Evolutionary conservation across 2,797 vertebrate species (phyloP), one percentile per base, ranked within the genome.

Genomic region (Rhinophrynus dorsalis): DNA sequence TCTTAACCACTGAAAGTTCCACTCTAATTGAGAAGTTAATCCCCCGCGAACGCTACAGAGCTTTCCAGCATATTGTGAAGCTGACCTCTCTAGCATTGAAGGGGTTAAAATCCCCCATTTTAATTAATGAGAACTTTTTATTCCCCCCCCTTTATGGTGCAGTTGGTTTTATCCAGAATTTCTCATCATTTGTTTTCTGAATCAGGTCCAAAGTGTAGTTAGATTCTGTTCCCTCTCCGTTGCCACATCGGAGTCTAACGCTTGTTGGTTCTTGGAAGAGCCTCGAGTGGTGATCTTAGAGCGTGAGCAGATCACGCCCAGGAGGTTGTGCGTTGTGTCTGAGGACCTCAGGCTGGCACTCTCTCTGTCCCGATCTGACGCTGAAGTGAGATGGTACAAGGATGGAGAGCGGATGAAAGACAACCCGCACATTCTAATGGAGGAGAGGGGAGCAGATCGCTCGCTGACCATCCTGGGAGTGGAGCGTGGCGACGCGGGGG

Each of bases 291-390:
- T 52, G 80, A 94, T 97, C 75, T 72, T 94, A 69, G 89, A 85
- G 68, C 93, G 88, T 82, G 82, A 84, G 0, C 48, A 87, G 9
- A 85, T 90, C 59, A 88, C 78, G 5, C 90, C 83, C 6, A 84
- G 68, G 68, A 86, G 80, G 61, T 76, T 66, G 29, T 93, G 91
- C 81, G 74, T 69, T 67, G 85, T 90, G 54, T 94, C 94, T 20
- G 91, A 95, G 66, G 95, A 96, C 79, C 88, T 99, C 47, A 90
- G 92, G 78, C 85, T 99, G 59, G 94, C 92, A 55, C 96, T 96
- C 78, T 88, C 88, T 56, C 90, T 99, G 59, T 98, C 96, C 0
- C 88, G 92, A 6, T 74, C 85, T n/a, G 93, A 89, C 0, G 90
- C 83, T 2, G 77, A 90, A 10, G 93, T 94, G 76, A 89, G 84